phyloP scores from a whole-genome alignment of 2,797 vertebrate genomes.

The Anisognathus igniventris region DNA sequence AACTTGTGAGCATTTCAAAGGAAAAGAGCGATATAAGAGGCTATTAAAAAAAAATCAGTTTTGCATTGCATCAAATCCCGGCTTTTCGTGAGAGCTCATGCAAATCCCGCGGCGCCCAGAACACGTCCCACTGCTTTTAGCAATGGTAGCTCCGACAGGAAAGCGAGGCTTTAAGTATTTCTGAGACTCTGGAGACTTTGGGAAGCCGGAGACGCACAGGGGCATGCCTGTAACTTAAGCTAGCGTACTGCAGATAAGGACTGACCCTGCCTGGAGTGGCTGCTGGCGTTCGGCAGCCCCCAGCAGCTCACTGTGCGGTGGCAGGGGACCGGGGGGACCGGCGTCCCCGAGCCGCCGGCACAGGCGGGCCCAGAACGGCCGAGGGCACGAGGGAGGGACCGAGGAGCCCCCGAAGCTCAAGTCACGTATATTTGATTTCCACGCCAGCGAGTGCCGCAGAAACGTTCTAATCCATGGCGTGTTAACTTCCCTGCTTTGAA shows the following conservation, averaged over 20 bases:
- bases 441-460: background rate
- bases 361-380: background rate
- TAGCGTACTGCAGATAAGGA: background rate
- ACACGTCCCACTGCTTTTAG: background rate
- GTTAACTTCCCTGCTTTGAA: background rate
- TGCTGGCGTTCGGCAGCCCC: background rate
- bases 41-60: background rate
- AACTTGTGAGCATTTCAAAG: background rate
- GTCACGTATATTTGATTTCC: background rate
- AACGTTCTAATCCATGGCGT: background rate
- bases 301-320: accelerated
- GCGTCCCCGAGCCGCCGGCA: background rate
- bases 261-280: accelerated
- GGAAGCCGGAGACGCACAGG: background rate
- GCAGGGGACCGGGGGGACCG: background rate
- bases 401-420: background rate
- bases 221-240: background rate
- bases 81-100: background rate
- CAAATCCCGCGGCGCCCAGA: background rate
- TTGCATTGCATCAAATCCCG: background rate
- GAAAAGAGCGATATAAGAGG: background rate
- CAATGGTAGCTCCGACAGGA: background rate
- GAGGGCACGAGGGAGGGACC: too few relatives aligned
- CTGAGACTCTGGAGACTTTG: background rate
- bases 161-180: background rate